phyloP scores from a whole-genome alignment of 2,888 invertebrate species.

The Anarsia innoxiella region DNA sequence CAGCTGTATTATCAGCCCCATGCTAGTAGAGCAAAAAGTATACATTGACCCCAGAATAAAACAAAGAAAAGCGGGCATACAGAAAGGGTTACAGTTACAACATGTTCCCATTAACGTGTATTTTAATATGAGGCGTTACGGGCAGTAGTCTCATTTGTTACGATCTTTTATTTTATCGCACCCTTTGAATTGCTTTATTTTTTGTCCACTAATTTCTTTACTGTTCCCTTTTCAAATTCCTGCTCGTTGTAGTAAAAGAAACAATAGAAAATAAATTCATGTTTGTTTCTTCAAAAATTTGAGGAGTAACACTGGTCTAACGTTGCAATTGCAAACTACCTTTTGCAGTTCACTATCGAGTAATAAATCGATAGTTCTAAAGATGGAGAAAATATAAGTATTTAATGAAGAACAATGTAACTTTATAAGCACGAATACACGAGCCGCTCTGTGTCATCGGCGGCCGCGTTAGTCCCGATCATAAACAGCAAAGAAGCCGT shows the following conservation, averaged over 20 bases:
- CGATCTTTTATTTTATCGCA: conserved; percentile 49
- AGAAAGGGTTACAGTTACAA: conserved; percentile 70
- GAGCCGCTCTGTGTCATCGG: no score
- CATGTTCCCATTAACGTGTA: conserved; percentile 60
- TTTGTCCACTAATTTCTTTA: conserved; percentile 10
- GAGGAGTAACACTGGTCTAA: no score
- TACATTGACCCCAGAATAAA: conserved; percentile 69
- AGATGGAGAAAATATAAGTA: no score
- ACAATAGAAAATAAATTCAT: background rate
- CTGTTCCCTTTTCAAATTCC: no score
- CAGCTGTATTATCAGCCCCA: background rate
- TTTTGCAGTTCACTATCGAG: no score
- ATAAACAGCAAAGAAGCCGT: conserved; percentile 66
- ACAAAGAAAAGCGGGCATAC: conserved; percentile 60
- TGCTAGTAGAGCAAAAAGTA: conserved; percentile 51
- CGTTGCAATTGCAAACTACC: no score
- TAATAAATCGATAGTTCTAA: no score
- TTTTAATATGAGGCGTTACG: conserved; percentile 58
- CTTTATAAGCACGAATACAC: no score
- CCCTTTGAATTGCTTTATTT: conserved; percentile 35
- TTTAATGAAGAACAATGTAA: no score
- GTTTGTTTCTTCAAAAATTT: background rate
- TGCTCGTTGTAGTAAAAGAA: no score
- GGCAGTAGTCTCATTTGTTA: conserved; percentile 64
- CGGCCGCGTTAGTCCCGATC: conserved; percentile 25